Percentiles rank a stretch among this genome's conserved stretches.
Conservation (phyloP, 2,797 vertebrate species). For the Malurus leucopterus region DNA sequence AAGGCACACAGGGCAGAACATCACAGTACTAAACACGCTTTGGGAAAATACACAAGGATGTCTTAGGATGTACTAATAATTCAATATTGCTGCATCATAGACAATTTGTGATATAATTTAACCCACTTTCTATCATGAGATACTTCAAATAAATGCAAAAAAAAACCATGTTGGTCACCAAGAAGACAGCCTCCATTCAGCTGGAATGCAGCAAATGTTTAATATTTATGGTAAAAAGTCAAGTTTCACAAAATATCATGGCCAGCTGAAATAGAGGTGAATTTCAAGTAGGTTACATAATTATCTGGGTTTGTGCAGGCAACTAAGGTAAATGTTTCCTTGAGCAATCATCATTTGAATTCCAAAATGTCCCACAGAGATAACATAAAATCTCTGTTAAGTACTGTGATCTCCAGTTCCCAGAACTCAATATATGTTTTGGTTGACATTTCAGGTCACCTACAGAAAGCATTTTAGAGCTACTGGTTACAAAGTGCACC, state of each 20-base stretch:
- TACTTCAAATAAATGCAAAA: not conserved
- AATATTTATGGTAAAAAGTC: not conserved
- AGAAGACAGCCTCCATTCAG: not conserved
- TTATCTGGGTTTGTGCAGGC: not conserved
- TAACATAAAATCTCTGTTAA: not conserved
- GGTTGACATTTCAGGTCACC: not conserved
- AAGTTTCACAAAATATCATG: not conserved
- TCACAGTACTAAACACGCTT: not conserved
- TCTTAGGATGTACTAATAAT: not conserved
- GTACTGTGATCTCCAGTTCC: not conserved
- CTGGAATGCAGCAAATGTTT: not conserved
- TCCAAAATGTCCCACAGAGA: not conserved
- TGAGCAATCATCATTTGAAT: not conserved
- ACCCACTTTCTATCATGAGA: not conserved
- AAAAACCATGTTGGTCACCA: not conserved
- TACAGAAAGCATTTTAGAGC: not conserved
- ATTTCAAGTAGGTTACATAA: not conserved
- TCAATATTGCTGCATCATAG: not conserved
- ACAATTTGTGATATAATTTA: not conserved
- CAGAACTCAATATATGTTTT: not conserved
- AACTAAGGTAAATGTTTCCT: not conserved
- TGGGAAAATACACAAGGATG: not conserved
- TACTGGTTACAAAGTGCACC: not conserved
- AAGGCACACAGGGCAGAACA: not conserved
- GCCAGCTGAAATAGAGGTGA: not conserved